These are phyloP conservation scores for Globicephala melas DNA, from an alignment of 2,113 vertebrate genomes.

Conservation along the genomic window DNA sequence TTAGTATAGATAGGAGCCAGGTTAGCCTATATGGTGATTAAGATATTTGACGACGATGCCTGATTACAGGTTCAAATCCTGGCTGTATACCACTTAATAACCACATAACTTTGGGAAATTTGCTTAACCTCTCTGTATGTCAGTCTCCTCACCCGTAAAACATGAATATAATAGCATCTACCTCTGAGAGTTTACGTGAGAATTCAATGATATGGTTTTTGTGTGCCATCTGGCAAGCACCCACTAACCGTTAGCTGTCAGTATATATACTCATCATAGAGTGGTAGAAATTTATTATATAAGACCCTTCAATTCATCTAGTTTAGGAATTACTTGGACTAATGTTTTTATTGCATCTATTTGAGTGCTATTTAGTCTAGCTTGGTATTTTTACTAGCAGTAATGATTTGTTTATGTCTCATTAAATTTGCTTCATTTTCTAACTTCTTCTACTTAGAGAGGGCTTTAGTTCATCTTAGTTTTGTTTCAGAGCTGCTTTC, in stretches of 20 bases:
- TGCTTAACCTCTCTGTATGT: background rate
- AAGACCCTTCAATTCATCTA: background rate
- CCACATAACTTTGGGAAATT: background rate
- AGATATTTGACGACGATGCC: background rate
- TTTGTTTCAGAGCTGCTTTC: slow-evolving; percentile 27
- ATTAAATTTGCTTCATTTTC: slow-evolving; percentile 20
- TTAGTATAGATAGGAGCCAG: background rate
- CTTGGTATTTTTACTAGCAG: background rate
- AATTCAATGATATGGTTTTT: background rate
- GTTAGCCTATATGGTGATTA: background rate
- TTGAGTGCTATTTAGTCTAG: background rate
- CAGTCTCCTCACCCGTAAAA: background rate
- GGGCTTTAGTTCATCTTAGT: slow-evolving; percentile 9
- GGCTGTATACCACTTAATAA: background rate
- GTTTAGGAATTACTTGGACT: background rate
- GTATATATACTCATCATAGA: background rate
- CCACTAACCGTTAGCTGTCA: background rate
- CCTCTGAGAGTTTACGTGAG: background rate
- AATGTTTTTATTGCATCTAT: background rate
- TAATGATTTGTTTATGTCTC: background rate
- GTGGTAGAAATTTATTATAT: background rate
- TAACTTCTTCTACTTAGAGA: background rate
- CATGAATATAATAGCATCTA: background rate
- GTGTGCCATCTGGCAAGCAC: background rate
- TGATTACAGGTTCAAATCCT: background rate